Evolutionary conservation across 2,797 vertebrate species (phyloP), one percentile per base, ranked within the genome.

Genomic region (Leuciscus waleckii): DNA sequence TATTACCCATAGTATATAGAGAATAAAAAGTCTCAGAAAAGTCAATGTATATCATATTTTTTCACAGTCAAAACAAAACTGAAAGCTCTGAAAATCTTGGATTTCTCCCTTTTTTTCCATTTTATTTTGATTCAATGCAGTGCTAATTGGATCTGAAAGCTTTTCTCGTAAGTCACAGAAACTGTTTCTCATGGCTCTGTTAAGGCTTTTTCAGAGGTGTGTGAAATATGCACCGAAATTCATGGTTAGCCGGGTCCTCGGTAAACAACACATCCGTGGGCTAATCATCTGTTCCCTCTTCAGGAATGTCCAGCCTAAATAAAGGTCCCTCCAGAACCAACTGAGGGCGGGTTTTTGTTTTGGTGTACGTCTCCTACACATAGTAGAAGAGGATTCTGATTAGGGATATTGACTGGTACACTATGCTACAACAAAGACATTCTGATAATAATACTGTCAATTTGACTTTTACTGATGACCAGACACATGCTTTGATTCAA

Each of bases 271-370:
- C 58, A 11, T 68, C 58, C 17, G 86, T 87, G 73, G 79, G 79
- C 84, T 90, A 83, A 91, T 91, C 10, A 82, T 87, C 88, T 87
- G 82, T 71, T 90, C 86, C 69, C 84, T 87, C 76, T 88, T 86
- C 86, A 89, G 88, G 79, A 86, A 77, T 93, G 89, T 86, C 86
- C 88, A 88, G 88, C 82, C 89, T 90, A 89, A 93, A 90, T 89
- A 88, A 92, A 91, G 85, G 46, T 90, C 88, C 85, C 75, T 49
- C 65, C 39, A 86, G 81, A 91, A 86, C 69, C 87, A 86, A 85
- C 87, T 77, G 56, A 88, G 87, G 89, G 90, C 78, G 79, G 88
- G 83, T 89, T 90, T 88, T 89, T 71, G 37, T 85, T 90, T 92
- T 87, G 90, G 81, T 75, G 32, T 29, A 67, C 4, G 4, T 74